Evolutionary conservation across 2,113 vertebrate species (phyloP).

Genomic region (Nycticorax nycticorax): DNA sequence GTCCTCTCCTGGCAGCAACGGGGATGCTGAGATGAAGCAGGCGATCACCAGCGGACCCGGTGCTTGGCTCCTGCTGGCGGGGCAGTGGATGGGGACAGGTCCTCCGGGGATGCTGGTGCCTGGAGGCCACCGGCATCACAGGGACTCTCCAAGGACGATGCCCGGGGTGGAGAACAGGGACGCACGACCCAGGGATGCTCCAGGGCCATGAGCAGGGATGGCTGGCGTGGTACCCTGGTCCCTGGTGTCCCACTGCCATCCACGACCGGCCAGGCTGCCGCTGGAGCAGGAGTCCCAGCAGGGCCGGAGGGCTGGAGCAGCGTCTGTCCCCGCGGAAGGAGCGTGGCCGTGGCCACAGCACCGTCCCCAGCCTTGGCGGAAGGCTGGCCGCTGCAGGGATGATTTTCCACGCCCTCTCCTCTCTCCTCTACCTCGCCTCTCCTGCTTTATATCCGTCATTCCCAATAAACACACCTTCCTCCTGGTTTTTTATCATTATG

Average conservation of each 20-base stretch:
- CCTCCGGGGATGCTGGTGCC: slow-evolving; percentile 62
- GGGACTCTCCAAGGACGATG: slow-evolving; percentile 75
- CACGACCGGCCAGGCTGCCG: fast-evolving
- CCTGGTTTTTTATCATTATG: background rate
- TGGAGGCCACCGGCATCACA: slow-evolving; percentile 67
- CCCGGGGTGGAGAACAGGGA: slow-evolving; percentile 79
- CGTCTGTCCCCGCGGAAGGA: fast-evolving
- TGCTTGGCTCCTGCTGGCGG: fast-evolving
- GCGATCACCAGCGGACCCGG: background rate
- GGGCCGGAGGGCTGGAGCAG: background rate
- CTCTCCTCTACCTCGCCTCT: background rate
- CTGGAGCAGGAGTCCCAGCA: background rate
- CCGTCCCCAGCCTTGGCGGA: background rate
- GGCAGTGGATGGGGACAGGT: background rate
- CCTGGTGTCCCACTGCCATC: background rate
- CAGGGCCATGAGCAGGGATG: slow-evolving; percentile 80
- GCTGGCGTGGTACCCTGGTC: background rate
- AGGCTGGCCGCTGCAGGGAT: background rate
- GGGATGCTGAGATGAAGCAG: fast-evolving
- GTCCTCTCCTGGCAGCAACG: fast-evolving
- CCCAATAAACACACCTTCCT: background rate
- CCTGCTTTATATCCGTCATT: fast-evolving
- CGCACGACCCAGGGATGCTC: slow-evolving; percentile 80
- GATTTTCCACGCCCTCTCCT: background rate
- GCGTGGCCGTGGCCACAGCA: background rate